A percentile compares a stretch with the other conserved stretches of the same genome.
Evolutionary conservation across 2,797 vertebrate species (phyloP).

Genomic region (Epinephelus awoara): DNA sequence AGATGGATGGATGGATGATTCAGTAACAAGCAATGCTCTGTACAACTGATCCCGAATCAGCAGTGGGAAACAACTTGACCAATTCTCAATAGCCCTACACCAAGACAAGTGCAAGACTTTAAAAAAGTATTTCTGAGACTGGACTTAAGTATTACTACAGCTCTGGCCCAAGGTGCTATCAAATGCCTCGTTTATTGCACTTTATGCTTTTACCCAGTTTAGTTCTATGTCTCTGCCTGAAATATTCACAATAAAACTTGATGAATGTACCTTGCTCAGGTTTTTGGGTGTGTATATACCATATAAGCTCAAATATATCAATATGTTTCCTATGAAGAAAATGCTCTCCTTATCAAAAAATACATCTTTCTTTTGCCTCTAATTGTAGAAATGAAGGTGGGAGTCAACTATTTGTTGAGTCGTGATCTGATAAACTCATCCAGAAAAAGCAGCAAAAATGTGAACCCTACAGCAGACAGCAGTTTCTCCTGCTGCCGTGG

Average conservation of each 20-base stretch:
- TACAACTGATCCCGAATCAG: too few relatives aligned
- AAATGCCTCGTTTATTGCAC: not conserved
- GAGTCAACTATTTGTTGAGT: slow-evolving; percentile 1
- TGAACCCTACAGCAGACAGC: not conserved
- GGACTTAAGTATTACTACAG: too few relatives aligned
- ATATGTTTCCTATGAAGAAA: not conserved
- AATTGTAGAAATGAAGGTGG: not conserved
- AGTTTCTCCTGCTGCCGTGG: slow-evolving; percentile 18
- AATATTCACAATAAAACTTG: not conserved
- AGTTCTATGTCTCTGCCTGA: too few relatives aligned
- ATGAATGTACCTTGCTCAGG: not conserved
- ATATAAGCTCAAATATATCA: not conserved
- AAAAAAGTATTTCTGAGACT: too few relatives aligned
- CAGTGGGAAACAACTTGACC: too few relatives aligned
- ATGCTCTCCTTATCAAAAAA: not conserved
- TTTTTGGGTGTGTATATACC: not conserved
- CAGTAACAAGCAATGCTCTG: too few relatives aligned
- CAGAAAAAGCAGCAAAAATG: not conserved
- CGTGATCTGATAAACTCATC: slow-evolving; percentile 1
- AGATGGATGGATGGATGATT: too few relatives aligned
- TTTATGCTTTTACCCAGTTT: too few relatives aligned
- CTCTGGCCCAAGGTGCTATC: not conserved
- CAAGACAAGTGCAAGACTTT: too few relatives aligned
- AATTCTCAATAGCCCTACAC: too few relatives aligned
- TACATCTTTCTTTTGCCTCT: not conserved